Evolutionary conservation across 2,888 invertebrate species (phyloP).

Genomic region (Microplitis manilae): DNA sequence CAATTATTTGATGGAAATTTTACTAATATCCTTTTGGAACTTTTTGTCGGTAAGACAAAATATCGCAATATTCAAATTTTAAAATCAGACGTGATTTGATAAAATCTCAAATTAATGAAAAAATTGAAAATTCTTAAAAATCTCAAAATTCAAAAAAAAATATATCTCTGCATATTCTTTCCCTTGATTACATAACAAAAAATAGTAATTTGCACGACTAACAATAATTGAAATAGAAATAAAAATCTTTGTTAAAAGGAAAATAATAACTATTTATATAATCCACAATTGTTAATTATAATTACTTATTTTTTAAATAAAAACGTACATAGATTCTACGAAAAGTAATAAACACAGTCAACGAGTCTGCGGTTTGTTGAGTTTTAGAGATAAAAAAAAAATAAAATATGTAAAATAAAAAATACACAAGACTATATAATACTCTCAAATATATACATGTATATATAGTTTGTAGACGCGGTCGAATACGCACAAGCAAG

Average conservation of each 20-base stretch:
- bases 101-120: too few relatives aligned
- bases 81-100: too few relatives aligned
- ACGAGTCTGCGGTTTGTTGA: conserved; percentile 9
- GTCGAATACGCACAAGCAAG: conserved; percentile 44
- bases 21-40: too few relatives aligned
- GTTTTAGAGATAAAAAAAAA: conserved; percentile 17
- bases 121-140: too few relatives aligned
- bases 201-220: too few relatives aligned
- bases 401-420: neutral
- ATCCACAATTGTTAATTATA: neutral
- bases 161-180: too few relatives aligned
- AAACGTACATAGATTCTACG: neutral
- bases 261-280: neutral
- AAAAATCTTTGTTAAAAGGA: neutral
- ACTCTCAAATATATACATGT: neutral
- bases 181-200: neutral
- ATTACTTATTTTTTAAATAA: neutral
- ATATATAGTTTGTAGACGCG: conserved; percentile 43
- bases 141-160: too few relatives aligned
- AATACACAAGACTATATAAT: conserved; percentile 20
- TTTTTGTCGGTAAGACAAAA: too few relatives aligned
- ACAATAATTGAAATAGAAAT: neutral
- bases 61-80: too few relatives aligned
- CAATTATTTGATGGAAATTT: too few relatives aligned
- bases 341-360: conserved; percentile 12